Evolutionary conservation across 2,113 vertebrate species (phyloP).

Genomic region (Myotis yumanensis): DNA sequence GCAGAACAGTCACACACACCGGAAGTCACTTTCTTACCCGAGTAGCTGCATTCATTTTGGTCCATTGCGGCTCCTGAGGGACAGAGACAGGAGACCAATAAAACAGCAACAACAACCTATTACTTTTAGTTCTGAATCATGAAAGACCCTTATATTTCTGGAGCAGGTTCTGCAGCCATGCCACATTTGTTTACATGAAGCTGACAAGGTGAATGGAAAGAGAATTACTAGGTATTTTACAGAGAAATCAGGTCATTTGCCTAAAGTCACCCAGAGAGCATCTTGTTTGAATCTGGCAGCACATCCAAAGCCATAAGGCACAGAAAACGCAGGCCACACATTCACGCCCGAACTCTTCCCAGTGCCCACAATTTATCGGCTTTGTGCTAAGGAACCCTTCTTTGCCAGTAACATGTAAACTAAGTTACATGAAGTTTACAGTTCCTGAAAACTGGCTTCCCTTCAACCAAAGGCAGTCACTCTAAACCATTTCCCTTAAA

Average conservation of each 20-base stretch:
- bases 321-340: not conserved
- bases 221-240: not conserved
- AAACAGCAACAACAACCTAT: not conserved
- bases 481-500: not conserved
- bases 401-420: not conserved
- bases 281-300: not conserved
- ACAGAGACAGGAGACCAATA: not conserved
- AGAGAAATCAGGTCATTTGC: not conserved
- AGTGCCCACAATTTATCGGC: not conserved
- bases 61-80: not conserved
- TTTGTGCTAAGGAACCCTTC: not conserved
- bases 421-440: not conserved
- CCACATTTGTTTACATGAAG: not conserved
- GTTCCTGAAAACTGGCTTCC: not conserved
- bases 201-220: not conserved
- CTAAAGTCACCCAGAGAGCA: not conserved
- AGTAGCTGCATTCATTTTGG: not conserved
- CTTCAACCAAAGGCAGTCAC: not conserved
- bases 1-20: not conserved
- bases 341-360: not conserved
- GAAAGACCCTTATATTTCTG: not conserved
- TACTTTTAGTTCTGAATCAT: not conserved
- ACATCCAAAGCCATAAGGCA: not conserved
- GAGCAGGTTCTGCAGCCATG: not conserved
- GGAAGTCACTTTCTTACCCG: not conserved